phyloP scores from a whole-genome alignment of 1,140 invertebrate species.

The Atopsyche davidsoni region DNA sequence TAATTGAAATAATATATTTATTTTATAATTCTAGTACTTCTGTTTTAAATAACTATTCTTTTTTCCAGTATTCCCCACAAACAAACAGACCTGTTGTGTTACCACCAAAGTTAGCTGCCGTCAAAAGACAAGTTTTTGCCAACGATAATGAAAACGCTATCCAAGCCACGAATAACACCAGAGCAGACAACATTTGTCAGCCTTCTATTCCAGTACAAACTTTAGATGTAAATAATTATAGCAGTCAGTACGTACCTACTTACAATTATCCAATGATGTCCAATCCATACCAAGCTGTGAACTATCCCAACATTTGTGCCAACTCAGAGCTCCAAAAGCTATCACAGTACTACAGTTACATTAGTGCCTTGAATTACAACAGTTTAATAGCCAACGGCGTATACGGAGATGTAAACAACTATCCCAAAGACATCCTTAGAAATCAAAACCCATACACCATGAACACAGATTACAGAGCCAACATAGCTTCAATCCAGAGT shows the following conservation, averaged over 20 bases:
- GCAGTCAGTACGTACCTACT: conserved; percentile 1
- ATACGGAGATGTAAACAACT: conserved; percentile 4
- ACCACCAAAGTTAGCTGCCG: conserved; percentile 16
- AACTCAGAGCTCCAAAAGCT: background rate
- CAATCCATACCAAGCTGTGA: conserved; percentile 3
- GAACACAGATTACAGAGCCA: too few relatives aligned
- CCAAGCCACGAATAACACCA: background rate
- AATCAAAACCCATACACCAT: too few relatives aligned
- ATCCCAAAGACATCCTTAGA: background rate
- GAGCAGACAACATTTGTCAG: conserved; percentile 3
- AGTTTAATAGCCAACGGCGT: conserved; percentile 11
- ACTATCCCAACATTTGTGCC: background rate
- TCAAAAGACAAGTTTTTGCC: conserved; percentile 19
- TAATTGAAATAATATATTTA: background rate
- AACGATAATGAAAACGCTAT: conserved; percentile 11
- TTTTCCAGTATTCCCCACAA: conserved; percentile 13
- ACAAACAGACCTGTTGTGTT: conserved; percentile 4
- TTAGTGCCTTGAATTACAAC: background rate
- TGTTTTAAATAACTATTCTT: too few relatives aligned
- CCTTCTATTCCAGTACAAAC: conserved; percentile 13
- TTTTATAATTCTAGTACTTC: background rate
- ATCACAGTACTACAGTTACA: background rate
- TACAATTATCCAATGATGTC: conserved; percentile 5
- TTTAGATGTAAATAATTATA: conserved; percentile 14
- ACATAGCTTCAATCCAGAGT: too few relatives aligned